Conservation (phyloP, 2,113 vertebrate species). For the Uropsilus gracilis region DNA sequence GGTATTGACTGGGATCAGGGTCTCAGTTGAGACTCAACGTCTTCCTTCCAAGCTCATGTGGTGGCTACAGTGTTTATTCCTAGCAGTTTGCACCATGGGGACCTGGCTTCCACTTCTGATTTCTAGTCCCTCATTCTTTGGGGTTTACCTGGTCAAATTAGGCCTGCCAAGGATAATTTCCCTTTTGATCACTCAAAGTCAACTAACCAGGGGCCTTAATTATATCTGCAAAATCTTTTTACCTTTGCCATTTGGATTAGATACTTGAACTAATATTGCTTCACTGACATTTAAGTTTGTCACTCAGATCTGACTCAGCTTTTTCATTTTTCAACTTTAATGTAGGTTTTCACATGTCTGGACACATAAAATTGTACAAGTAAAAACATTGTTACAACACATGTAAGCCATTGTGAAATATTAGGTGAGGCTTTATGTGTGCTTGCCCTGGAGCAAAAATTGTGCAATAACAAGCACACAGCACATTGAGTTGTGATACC, state of each 20-base stretch:
- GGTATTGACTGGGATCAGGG: neutral
- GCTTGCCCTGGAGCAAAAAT: neutral
- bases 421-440: neutral
- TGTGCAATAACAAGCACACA: neutral
- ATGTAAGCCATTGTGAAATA: conserved; percentile 28
- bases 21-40: neutral
- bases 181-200: neutral
- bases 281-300: neutral
- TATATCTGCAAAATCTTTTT: neutral
- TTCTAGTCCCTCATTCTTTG: neutral
- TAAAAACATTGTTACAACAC: conserved; percentile 25
- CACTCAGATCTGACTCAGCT: conserved; percentile 36
- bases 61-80: neutral
- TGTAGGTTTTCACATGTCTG: conserved; percentile 21
- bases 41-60: neutral
- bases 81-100: neutral
- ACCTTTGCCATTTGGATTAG: neutral
- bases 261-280: neutral
- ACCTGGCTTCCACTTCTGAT: neutral
- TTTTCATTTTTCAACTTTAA: neutral
- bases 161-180: neutral
- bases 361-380: conserved; percentile 38
- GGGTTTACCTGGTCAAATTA: neutral
- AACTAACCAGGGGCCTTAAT: neutral
- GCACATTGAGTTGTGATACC: neutral